phyloP scores from a whole-genome alignment of 2,113 vertebrate genomes.

The Reinhardtius hippoglossoides region DNA sequence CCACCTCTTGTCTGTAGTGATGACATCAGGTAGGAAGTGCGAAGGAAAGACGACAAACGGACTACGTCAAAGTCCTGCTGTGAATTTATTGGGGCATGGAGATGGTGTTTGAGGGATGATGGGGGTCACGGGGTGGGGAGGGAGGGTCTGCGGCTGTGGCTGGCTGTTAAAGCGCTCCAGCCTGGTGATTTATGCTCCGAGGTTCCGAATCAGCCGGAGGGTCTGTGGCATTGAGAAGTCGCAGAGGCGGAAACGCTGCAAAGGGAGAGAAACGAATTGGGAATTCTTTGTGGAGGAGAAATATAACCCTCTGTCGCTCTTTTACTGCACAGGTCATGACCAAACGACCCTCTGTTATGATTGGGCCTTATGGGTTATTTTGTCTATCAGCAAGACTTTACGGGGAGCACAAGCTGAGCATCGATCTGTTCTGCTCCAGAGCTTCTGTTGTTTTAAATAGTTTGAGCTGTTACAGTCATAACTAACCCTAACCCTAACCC shows the following conservation, averaged over 20 bases:
- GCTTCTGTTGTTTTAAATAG: neutral
- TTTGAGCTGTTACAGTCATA: neutral
- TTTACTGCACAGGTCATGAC: constrained; percentile 54
- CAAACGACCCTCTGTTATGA: constrained; percentile 45
- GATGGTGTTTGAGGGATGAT: constrained; percentile 20
- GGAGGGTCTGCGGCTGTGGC: constrained; percentile 1
- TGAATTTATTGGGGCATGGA: constrained; percentile 49
- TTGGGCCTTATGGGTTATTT: constrained; percentile 59
- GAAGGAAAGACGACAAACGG: constrained; percentile 29
- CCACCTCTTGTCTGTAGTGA: constrained; percentile 2
- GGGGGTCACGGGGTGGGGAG: constrained; percentile 38
- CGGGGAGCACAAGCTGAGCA: constrained; percentile 20
- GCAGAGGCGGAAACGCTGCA: constrained; percentile 59
- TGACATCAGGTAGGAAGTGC: constrained; percentile 56
- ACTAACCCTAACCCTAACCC: too few species aligned
- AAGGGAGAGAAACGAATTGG: constrained; percentile 59
- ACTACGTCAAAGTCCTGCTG: constrained; percentile 41
- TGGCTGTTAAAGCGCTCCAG: constrained; percentile 28
- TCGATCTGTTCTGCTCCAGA: constrained; percentile 8
- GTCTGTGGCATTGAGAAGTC: constrained; percentile 60
- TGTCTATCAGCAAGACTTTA: constrained; percentile 42
- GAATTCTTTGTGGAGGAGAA: constrained; percentile 55
- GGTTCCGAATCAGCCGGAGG: constrained; percentile 41
- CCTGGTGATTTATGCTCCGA: constrained; percentile 59
- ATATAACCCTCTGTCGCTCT: constrained; percentile 50